phyloP scores from a whole-genome alignment of 1,140 invertebrate genomes.

The Scaptomyza hsui region DNA sequence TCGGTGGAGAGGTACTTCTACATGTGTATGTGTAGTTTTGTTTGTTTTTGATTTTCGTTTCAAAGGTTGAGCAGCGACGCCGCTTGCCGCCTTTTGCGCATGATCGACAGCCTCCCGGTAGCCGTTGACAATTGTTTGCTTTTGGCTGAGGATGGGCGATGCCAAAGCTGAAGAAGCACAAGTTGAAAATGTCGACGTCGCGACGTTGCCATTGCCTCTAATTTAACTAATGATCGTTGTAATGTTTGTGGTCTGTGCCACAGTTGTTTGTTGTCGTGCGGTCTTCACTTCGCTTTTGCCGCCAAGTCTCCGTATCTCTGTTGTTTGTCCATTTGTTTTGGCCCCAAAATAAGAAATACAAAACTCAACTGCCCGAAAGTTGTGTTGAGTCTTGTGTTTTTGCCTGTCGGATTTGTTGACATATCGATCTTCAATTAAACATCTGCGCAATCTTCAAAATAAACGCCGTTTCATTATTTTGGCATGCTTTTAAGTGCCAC shows the following conservation, averaged over 20 bases:
- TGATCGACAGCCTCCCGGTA: constrained; percentile 77
- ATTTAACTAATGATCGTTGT: constrained; percentile 82
- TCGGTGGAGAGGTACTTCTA: constrained; percentile 12
- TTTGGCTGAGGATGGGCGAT: constrained; percentile 31
- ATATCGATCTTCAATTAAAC: constrained; percentile 58
- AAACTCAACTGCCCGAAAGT: constrained; percentile 37
- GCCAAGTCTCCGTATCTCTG: constrained; percentile 69
- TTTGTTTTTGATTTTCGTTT: constrained; percentile 78
- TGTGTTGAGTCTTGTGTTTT: constrained; percentile 49
- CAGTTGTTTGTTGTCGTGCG: constrained; percentile 66
- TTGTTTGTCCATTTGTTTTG: constrained; percentile 75
- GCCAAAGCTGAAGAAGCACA: constrained; percentile 9
- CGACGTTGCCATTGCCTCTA: constrained; percentile 53
- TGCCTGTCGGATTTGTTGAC: constrained; percentile 37
- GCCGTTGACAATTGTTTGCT: constrained; percentile 63
- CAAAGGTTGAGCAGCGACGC: constrained; percentile 60
- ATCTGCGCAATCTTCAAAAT: constrained; percentile 48
- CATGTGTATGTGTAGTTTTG: constrained; percentile 28
- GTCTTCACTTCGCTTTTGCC: constrained; percentile 76
- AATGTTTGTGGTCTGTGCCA: constrained; percentile 72
- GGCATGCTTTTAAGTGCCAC: constrained; percentile 51
- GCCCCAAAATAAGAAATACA: constrained; percentile 38
- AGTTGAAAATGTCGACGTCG: constrained; percentile 19
- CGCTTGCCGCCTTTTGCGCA: constrained; percentile 53
- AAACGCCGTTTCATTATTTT: constrained; percentile 52